A percentile compares a stretch with the other conserved stretches of the same genome.
Conservation (phyloP, 1,140 invertebrate species). For the Leptinotarsa defecta region DNA sequence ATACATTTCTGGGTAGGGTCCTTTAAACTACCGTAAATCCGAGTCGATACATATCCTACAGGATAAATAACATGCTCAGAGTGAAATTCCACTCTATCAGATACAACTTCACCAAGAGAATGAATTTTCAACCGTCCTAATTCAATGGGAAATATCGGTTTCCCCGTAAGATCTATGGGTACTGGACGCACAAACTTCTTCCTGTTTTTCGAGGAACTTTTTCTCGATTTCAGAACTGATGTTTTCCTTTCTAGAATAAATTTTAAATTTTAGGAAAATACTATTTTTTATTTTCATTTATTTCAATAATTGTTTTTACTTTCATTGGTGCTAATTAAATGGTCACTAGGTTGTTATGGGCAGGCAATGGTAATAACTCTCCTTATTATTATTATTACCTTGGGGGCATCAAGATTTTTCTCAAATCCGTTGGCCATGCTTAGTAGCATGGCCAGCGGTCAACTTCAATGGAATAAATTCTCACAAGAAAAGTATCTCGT, state of each 20-base stretch:
- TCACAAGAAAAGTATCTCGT: no score
- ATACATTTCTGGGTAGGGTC: slow-evolving; percentile 74
- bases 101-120: slow-evolving; percentile 77
- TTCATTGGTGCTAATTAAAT: no score
- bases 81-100: slow-evolving; percentile 72
- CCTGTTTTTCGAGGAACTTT: slow-evolving; percentile 47
- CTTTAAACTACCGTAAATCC: slow-evolving; percentile 74
- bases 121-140: slow-evolving; percentile 76
- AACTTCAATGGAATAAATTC: no score
- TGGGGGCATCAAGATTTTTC: no score
- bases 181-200: slow-evolving; percentile 67
- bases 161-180: slow-evolving; percentile 69
- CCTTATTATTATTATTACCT: no score
- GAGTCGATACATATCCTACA: slow-evolving; percentile 79
- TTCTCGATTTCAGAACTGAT: slow-evolving; percentile 36
- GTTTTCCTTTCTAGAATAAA: slow-evolving; percentile 34
- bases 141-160: slow-evolving; percentile 76
- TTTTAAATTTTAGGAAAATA: no score
- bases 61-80: slow-evolving; percentile 76
- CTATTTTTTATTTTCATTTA: no score
- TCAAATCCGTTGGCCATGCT: no score
- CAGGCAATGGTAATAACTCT: no score
- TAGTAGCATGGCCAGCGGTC: no score
- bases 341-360: no score
- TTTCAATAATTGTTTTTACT: no score